Evolutionary conservation across 1,140 invertebrate genomes (phyloP).

Genomic region (Portunus trituberculatus): DNA sequence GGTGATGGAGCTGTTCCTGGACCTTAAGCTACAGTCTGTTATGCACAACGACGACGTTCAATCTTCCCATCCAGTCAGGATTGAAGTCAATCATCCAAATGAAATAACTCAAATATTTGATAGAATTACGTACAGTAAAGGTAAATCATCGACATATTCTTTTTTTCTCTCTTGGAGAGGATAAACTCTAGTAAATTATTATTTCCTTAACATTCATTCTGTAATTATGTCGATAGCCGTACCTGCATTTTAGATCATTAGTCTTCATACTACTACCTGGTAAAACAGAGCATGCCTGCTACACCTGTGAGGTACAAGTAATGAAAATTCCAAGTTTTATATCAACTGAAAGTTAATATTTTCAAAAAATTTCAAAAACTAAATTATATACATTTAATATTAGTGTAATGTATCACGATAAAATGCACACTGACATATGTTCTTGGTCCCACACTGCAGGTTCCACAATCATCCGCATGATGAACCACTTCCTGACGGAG

Average conservation of each 20-base stretch:
- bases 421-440: background rate
- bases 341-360: too few species aligned
- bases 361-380: too few species aligned
- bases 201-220: conserved; percentile 78
- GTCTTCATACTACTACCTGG: too few species aligned
- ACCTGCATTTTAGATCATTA: background rate
- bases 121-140: conserved; percentile 94
- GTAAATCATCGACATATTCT: conserved; percentile 80
- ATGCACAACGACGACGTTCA: conserved; percentile 91
- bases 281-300: background rate
- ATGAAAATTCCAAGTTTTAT: too few species aligned
- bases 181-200: background rate
- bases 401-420: background rate
- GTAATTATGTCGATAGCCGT: conserved; percentile 85
- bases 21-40: conserved; percentile 86
- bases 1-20: conserved; percentile 54
- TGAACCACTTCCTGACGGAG: conserved; percentile 61
- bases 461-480: conserved; percentile 84
- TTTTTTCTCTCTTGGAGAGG: background rate
- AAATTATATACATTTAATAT: too few species aligned
- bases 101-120: conserved; percentile 98
- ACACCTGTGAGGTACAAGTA: background rate
- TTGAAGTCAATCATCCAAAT: conserved; percentile 91
- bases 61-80: conserved; percentile 94
- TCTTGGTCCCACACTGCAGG: conserved; percentile 86